phyloP scores from a whole-genome alignment of 2,113 vertebrate genomes.

The Alligator mississippiensis region DNA sequence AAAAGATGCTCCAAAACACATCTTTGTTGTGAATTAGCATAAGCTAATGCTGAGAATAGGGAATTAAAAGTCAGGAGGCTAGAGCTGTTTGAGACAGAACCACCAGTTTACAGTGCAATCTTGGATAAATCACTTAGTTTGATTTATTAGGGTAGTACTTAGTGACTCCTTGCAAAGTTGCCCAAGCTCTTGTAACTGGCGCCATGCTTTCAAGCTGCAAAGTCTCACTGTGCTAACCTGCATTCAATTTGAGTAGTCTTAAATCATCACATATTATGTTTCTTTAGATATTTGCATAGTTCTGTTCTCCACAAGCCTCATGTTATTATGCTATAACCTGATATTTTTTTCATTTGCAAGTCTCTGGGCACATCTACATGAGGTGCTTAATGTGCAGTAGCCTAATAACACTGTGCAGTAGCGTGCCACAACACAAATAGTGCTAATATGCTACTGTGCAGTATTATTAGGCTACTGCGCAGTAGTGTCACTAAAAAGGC shows the following conservation, averaged over 20 bases:
- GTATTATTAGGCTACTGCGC: too few species aligned
- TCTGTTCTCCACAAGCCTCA: not conserved
- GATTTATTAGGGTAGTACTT: not conserved
- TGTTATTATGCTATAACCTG: not conserved
- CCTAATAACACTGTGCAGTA: too few species aligned
- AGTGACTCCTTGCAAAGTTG: not conserved
- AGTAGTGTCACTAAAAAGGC: too few species aligned
- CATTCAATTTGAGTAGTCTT: not conserved
- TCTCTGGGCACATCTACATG: not conserved
- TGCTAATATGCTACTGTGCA: too few species aligned
- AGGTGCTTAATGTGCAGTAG: too few species aligned
- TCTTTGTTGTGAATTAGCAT: not conserved
- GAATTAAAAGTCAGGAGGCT: not conserved
- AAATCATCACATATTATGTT: not conserved
- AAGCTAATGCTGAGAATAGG: not conserved
- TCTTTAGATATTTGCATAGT: not conserved
- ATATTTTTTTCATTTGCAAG: slow-evolving; percentile 5
- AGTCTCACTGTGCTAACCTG: not conserved
- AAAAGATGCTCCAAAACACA: not conserved
- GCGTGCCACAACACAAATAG: too few species aligned
- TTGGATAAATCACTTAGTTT: not conserved
- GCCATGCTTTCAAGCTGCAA: not conserved
- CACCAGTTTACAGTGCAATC: not conserved
- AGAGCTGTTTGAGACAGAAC: not conserved
- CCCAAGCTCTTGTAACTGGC: not conserved